A percentile compares a stretch with the other conserved stretches of the same genome.
Evolutionary conservation across 2,113 vertebrate genomes (phyloP).

Genomic region (Caranx melampygus): DNA sequence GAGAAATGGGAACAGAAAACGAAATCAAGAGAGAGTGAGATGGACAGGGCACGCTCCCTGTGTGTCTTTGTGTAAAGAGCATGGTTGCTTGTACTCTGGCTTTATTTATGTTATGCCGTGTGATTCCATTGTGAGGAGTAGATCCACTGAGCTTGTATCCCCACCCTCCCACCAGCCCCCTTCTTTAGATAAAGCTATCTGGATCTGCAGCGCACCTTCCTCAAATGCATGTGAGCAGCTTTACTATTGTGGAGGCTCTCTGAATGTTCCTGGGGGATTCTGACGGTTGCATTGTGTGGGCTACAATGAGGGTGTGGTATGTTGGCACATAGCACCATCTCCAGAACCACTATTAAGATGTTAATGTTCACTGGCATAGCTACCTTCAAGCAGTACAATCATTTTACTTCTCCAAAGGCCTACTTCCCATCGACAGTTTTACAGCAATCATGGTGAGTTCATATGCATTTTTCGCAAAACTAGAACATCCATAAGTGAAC

Average conservation of each 20-base stretch:
- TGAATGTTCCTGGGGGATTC: constrained; percentile 55
- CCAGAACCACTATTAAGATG: constrained; percentile 59
- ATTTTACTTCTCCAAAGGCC: constrained; percentile 22
- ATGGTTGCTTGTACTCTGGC: constrained; percentile 65
- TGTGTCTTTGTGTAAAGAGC: constrained; percentile 61
- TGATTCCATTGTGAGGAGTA: constrained; percentile 76
- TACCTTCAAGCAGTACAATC: constrained; percentile 10
- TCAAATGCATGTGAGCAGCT: constrained; percentile 64
- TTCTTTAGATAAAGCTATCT: constrained; percentile 75
- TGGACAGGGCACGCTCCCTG: constrained; percentile 44
- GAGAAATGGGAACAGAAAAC: constrained; percentile 51
- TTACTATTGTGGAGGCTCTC: constrained; percentile 60
- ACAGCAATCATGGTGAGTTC: background rate
- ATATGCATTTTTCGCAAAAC: background rate
- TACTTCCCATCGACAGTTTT: background rate
- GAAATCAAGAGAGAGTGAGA: constrained; percentile 56
- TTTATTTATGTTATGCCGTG: constrained; percentile 75
- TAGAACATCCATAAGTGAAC: background rate
- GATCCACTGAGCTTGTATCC: constrained; percentile 69
- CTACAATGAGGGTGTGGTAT: constrained; percentile 68
- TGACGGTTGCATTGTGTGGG: constrained; percentile 70
- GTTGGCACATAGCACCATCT: constrained; percentile 55
- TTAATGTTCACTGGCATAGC: constrained; percentile 47
- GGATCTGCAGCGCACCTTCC: constrained; percentile 67
- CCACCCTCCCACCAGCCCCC: constrained; percentile 55